Conservation (phyloP, 2,888 invertebrate genomes). For the Lithophane leautieri region DNA sequence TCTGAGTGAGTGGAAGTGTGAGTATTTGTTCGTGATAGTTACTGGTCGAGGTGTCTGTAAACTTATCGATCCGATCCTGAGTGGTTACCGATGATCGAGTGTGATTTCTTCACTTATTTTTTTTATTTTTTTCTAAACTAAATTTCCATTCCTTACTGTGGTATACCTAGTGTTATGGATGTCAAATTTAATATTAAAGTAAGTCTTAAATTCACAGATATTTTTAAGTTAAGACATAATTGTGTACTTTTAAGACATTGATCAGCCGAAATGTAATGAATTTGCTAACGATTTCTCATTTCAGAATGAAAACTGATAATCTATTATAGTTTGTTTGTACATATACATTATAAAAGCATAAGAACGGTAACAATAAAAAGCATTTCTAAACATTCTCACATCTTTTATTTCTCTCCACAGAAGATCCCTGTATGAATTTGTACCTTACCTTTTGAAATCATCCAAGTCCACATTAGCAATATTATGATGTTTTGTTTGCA, state of each 20-base stretch:
- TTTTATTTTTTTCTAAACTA: constrained; percentile 79
- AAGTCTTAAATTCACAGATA: constrained; percentile 84
- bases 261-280: constrained; percentile 80
- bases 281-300: constrained; percentile 87
- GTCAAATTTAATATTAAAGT: constrained; percentile 83
- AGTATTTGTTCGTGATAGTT: constrained; percentile 76
- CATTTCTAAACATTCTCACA: constrained; percentile 85
- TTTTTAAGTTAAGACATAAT: constrained; percentile 88
- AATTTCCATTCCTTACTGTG: constrained; percentile 89
- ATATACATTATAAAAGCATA: constrained; percentile 89
- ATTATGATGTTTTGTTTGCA: background rate
- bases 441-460: constrained; percentile 1
- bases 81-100: constrained; percentile 75
- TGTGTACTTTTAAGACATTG: constrained; percentile 85
- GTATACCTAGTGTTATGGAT: constrained; percentile 88
- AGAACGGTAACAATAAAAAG: constrained; percentile 90
- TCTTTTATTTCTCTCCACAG: constrained; percentile 64
- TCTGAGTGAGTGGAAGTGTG: constrained; percentile 75
- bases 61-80: constrained; percentile 69
- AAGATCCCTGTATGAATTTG: background rate
- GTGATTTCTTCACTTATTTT: constrained; percentile 82
- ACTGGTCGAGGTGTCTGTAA: constrained; percentile 76
- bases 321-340: constrained; percentile 90
- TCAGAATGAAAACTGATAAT: constrained; percentile 87
- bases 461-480: background rate